phyloP scores from a whole-genome alignment of 2,113 vertebrate species.

The Corydoras maculifer region DNA sequence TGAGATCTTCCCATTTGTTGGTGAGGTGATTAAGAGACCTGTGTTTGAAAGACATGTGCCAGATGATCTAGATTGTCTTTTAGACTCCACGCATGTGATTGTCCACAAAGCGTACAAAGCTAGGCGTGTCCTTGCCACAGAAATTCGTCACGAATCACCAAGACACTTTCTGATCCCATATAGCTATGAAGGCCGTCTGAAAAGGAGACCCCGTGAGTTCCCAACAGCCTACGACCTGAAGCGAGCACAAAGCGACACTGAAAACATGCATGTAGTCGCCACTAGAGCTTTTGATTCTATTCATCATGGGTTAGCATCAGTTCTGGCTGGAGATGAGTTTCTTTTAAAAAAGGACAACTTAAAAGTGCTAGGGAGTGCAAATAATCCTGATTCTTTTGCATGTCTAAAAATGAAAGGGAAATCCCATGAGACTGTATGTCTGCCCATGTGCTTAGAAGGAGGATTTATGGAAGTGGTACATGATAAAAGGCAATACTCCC shows the following conservation, averaged over 20 bases:
- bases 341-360: conserved; percentile 60
- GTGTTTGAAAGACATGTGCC: conserved; percentile 35
- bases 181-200: conserved; percentile 78
- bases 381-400: not conserved
- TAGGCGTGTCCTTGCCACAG: conserved; percentile 70
- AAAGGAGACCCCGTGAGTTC: conserved; percentile 72
- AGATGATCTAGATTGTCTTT: conserved; percentile 51
- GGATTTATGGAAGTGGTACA: conserved; percentile 77
- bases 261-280: conserved; percentile 72
- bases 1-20: conserved; percentile 71
- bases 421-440: conserved; percentile 53
- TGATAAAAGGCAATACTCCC: conserved; percentile 70
- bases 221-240: conserved; percentile 76
- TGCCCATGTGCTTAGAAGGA: conserved; percentile 76
- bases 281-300: conserved; percentile 67
- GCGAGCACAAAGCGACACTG: conserved; percentile 65
- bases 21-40: conserved; percentile 67
- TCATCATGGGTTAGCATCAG: conserved; percentile 61
- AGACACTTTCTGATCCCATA: conserved; percentile 76
- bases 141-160: conserved; percentile 65
- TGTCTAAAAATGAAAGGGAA: conserved; percentile 69
- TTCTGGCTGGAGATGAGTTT: conserved; percentile 74
- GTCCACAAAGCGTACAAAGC: conserved; percentile 67
- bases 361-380: conserved; percentile 44
- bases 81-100: conserved; percentile 61